Percentiles rank a stretch among this genome's conserved stretches.
Conservation (phyloP, 2,888 invertebrate species). For the Caenorhabditis wallacei region DNA sequence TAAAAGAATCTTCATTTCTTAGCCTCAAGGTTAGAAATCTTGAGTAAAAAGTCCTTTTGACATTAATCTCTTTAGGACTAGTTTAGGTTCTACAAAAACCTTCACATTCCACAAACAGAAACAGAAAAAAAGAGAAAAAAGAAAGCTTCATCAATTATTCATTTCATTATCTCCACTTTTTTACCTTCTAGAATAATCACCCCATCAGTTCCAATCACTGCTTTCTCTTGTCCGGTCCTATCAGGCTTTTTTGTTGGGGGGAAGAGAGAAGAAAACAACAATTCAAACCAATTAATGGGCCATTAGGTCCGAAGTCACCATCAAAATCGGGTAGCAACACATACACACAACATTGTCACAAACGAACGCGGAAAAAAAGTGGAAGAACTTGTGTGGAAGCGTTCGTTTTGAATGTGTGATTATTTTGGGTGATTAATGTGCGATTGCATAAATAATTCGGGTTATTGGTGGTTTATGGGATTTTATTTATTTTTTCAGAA, state of each 20-base stretch:
- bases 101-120: slow-evolving; percentile 4
- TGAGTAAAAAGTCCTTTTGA: slow-evolving; percentile 22
- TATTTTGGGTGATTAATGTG: slow-evolving; percentile 51
- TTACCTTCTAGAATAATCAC: neutral
- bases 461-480: slow-evolving; percentile 29
- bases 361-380: neutral
- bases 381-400: slow-evolving; percentile 21
- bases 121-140: too few relatives aligned
- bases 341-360: slow-evolving; percentile 18
- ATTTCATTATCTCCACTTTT: slow-evolving; percentile 22
- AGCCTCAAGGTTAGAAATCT: slow-evolving; percentile 43
- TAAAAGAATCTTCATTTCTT: slow-evolving; percentile 31
- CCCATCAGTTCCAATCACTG: slow-evolving; percentile 4
- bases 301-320: slow-evolving; percentile 42
- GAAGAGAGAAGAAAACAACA: slow-evolving; percentile 22
- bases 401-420: slow-evolving; percentile 45
- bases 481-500: slow-evolving; percentile 19
- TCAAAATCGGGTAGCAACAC: slow-evolving; percentile 22
- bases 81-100: neutral
- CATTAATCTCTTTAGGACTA: slow-evolving; percentile 31
- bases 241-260: slow-evolving; percentile 5
- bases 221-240: slow-evolving; percentile 18
- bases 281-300: slow-evolving; percentile 61
- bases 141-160: slow-evolving; percentile 28
- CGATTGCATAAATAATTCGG: slow-evolving; percentile 51